These are phyloP conservation scores for Allolobophora icterica DNA, from an alignment of 2,888 invertebrate genomes.

Conservation along the genomic window DNA sequence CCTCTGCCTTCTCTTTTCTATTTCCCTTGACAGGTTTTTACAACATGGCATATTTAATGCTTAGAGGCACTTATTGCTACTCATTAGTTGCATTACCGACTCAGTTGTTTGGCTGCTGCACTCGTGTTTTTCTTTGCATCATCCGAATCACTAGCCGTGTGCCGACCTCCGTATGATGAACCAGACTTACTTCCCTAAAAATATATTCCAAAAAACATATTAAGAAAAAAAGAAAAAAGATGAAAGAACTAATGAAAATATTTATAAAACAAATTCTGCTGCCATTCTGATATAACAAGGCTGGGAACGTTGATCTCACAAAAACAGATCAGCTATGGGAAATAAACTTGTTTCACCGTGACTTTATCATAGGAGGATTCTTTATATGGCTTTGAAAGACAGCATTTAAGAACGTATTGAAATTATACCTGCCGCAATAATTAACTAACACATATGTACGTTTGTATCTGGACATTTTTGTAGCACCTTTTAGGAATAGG, in stretches of 20 bases:
- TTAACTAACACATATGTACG: neutral
- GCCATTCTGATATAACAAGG: too few species aligned
- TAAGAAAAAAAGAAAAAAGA: neutral
- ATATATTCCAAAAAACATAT: neutral
- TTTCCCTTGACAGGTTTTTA: neutral
- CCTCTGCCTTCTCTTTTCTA: neutral
- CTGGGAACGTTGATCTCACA: neutral
- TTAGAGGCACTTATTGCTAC: neutral
- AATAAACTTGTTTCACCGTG: too few species aligned
- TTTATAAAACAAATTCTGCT: neutral
- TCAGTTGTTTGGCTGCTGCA: neutral
- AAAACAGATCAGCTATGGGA: neutral
- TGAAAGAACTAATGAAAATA: neutral
- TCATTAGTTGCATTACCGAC: neutral
- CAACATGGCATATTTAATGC: neutral
- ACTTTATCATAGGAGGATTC: too few species aligned
- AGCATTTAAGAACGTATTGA: too few species aligned
- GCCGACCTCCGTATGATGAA: neutral
- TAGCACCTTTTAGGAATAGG: neutral
- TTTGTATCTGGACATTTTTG: neutral
- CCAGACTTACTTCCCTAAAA: conserved; percentile 10
- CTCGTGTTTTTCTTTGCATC: neutral
- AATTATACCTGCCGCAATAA: too few species aligned
- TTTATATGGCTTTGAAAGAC: too few species aligned
- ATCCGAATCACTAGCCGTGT: neutral